A percentile compares a stretch with the other conserved stretches of the same genome.
phyloP scores from a whole-genome alignment of 2,888 invertebrate species.

The Rhagonycha lutea region DNA sequence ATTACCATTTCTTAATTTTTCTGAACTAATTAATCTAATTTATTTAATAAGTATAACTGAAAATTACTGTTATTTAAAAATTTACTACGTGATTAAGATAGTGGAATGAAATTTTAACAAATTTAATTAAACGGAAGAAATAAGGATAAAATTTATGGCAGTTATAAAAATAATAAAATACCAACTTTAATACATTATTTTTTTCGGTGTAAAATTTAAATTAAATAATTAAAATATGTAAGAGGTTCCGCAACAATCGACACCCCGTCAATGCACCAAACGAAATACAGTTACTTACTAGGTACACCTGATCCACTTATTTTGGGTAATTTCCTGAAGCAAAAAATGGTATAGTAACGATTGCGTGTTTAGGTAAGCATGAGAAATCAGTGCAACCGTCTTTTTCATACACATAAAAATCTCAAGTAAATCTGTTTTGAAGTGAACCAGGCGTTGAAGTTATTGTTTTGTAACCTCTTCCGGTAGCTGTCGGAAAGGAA shows the following conservation, averaged over 20 bases:
- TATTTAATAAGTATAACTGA: neutral
- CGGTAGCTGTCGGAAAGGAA: conserved; percentile 1
- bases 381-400: neutral
- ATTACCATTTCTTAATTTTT: neutral
- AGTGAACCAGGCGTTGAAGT: neutral
- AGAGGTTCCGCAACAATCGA: neutral
- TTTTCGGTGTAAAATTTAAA: neutral
- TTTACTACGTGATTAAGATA: neutral
- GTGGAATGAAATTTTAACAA: neutral
- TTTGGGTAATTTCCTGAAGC: neutral
- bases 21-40: neutral
- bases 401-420: neutral
- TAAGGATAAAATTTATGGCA: neutral
- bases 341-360: neutral
- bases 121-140: neutral
- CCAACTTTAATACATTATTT: too few relatives aligned
- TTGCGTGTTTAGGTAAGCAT: conserved; percentile 1
- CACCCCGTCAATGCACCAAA: neutral
- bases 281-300: neutral
- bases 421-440: neutral
- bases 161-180: too few relatives aligned
- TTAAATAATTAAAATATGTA: neutral
- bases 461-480: conserved; percentile 7
- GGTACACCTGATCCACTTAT: neutral
- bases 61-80: neutral